Evolutionary conservation across 2,113 vertebrate genomes (phyloP).

Genomic region (Pseudorectes ferrugineus): DNA sequence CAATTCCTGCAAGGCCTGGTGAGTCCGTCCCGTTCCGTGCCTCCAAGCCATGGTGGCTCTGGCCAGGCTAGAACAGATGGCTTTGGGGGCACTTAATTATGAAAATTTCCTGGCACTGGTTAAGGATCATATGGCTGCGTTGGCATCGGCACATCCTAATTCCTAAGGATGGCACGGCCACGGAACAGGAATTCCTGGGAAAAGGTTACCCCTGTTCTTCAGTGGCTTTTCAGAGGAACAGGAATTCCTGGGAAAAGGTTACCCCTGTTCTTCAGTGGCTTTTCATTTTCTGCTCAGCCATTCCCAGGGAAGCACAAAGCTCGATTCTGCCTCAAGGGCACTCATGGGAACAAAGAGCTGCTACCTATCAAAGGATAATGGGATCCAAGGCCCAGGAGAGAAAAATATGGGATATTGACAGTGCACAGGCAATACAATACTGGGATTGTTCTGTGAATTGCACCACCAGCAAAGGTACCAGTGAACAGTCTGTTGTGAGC

Average conservation of each 20-base stretch:
- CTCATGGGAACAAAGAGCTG: background rate
- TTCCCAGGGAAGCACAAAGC: background rate
- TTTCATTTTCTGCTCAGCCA: background rate
- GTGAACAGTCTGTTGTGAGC: fast-evolving
- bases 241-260: background rate
- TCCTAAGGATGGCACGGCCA: background rate
- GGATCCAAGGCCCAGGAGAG: background rate
- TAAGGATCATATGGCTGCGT: background rate
- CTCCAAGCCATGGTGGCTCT: background rate
- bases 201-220: background rate
- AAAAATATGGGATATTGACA: background rate
- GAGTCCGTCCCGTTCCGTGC: background rate
- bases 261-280: background rate
- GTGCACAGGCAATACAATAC: no score
- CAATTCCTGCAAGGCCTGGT: background rate
- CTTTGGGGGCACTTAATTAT: background rate
- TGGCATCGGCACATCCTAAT: background rate
- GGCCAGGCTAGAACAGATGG: background rate
- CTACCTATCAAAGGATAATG: background rate
- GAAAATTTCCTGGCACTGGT: background rate
- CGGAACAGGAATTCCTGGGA: background rate
- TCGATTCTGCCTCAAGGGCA: background rate
- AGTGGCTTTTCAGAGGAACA: background rate
- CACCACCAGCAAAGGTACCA: background rate
- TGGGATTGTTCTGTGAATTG: fast-evolving